Evolutionary conservation across 2,888 invertebrate species (phyloP), one percentile per base, ranked within the genome.

Genomic region (Sinodicranocentrus sp.): DNA sequence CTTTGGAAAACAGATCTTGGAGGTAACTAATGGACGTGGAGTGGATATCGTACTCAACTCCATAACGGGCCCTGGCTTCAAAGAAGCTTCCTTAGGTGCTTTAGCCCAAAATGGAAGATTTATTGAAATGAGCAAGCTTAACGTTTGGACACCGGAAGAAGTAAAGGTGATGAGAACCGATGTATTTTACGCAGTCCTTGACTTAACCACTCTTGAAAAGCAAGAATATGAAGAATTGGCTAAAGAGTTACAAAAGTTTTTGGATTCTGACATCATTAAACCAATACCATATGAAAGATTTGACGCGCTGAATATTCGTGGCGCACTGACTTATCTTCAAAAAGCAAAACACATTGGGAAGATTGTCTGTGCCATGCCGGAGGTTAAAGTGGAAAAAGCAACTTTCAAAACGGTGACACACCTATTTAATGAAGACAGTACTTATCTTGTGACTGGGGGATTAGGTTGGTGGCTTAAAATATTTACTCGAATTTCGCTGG

Each of bases 301-400:
- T 44, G 65, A 76, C 6, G 63, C 54, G n/a, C 23, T 59, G 0
- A 54, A 82, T 25, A 26, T 68, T 19, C 57, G 77, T 2, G 76
- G 52, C 10, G 84, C 84, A 13, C 61, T 84, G 3, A 39, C 52
- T 13, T 72, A 84, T 28, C 52, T 84, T 15, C 77, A 76, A 25
- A 82, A 84, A 39, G 84, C 84, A 19, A 82, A 84, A 26, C 84
- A 84, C 57, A 84, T 84, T 59, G 84, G 84, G 19, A 84, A 84
- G 28, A 73, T 84, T 23, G 82, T 84, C 0, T 72, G 71, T 17
- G 26, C 39, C 0, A 63, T 80, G 72, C 80, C 80, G 15, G 67
- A 75, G 15, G 28, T 83, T 1, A 82, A 57, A n/a, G 3, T 28
- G 63, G 61, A 80, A 17, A 21, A 28, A 19, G 65, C 44, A 13